Evolutionary conservation across 2,888 invertebrate genomes (phyloP).

Genomic region (Gerris lacustris): DNA sequence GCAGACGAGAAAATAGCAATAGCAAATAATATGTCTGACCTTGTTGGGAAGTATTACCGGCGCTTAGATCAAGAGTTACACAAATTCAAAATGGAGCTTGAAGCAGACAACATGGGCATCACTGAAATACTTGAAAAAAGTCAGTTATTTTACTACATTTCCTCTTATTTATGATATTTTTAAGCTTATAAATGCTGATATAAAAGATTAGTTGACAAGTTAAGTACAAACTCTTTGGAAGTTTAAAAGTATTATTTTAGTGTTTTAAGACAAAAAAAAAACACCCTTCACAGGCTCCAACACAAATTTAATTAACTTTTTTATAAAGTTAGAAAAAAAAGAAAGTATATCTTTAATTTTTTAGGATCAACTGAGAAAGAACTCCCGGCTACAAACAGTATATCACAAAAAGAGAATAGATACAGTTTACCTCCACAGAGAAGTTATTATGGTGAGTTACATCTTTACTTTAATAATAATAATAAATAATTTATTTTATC

Average conservation of each 20-base stretch:
- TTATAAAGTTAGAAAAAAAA: no score
- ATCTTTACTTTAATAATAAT: not conserved
- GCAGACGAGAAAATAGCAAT: slow-evolving; percentile 85
- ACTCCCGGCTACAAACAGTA: slow-evolving; percentile 45
- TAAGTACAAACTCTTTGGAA: not conserved
- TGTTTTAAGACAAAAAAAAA: no score
- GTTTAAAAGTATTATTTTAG: no score
- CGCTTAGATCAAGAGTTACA: slow-evolving; percentile 80
- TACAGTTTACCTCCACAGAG: slow-evolving; percentile 38
- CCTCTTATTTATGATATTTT: slow-evolving; percentile 11
- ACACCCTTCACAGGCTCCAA: no score
- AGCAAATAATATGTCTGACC: slow-evolving; percentile 86
- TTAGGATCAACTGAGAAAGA: slow-evolving; percentile 76
- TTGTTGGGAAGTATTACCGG: slow-evolving; percentile 83
- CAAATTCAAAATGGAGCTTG: slow-evolving; percentile 97
- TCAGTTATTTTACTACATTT: slow-evolving; percentile 26
- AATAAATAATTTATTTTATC: no score
- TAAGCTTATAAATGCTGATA: slow-evolving; percentile 3
- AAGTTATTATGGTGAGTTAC: slow-evolving; percentile 8
- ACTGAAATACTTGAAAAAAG: slow-evolving; percentile 87
- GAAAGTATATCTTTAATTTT: not conserved
- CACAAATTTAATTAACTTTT: no score
- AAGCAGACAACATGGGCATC: slow-evolving; percentile 96
- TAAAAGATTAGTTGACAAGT: not conserved
- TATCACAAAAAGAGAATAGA: slow-evolving; percentile 74